These are phyloP conservation scores for Tethea ocularis DNA, from an alignment of 2,888 invertebrate genomes.

Conservation along the genomic window DNA sequence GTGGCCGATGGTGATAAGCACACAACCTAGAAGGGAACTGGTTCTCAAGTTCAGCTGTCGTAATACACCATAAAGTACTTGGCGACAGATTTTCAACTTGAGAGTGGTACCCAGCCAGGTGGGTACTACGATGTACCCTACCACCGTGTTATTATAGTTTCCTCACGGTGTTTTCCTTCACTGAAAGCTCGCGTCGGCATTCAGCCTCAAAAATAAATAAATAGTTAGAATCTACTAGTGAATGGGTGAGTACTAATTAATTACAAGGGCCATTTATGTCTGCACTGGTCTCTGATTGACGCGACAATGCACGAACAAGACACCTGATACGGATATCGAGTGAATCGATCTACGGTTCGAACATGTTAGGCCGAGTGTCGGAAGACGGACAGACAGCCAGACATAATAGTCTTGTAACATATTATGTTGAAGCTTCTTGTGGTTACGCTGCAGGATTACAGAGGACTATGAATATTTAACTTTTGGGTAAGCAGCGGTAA, in stretches of 20 bases:
- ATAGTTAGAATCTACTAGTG: slow-evolving; percentile 20
- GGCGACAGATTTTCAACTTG: too few relatives aligned
- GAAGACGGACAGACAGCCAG: background rate
- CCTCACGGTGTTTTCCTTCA: too few relatives aligned
- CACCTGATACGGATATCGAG: slow-evolving; percentile 34
- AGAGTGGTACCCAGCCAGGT: too few relatives aligned
- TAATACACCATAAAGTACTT: too few relatives aligned
- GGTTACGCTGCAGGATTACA: background rate
- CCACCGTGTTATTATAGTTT: too few relatives aligned
- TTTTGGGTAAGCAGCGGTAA: too few relatives aligned
- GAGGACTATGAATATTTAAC: too few relatives aligned
- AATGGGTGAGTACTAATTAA: slow-evolving; percentile 37
- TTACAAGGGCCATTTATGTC: slow-evolving; percentile 37
- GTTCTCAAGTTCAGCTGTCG: too few relatives aligned
- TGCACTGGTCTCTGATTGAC: slow-evolving; percentile 30
- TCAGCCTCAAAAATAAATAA: background rate
- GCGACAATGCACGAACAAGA: slow-evolving; percentile 31
- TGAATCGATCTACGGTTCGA: slow-evolving; percentile 22
- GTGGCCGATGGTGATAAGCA: too few relatives aligned
- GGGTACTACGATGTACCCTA: too few relatives aligned
- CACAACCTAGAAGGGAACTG: too few relatives aligned
- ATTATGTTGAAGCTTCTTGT: background rate
- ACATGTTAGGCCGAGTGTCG: background rate
- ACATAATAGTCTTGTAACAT: background rate
- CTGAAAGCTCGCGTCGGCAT: too few relatives aligned